Percentiles rank a stretch among this genome's conserved stretches.
These are phyloP conservation scores for Bombus confusus DNA, from an alignment of 1,140 invertebrate genomes.

Conservation along the genomic window DNA sequence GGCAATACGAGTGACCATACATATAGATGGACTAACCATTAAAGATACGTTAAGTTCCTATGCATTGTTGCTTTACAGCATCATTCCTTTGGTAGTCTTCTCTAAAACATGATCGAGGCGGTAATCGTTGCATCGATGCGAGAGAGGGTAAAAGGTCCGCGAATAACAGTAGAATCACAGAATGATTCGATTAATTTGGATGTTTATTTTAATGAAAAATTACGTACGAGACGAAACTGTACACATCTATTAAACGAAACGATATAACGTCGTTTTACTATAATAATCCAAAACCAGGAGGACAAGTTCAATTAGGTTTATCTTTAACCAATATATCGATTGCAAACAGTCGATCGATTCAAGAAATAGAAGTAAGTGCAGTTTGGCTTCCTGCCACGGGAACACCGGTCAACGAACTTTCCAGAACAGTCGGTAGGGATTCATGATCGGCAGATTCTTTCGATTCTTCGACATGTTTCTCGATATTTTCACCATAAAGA, in stretches of 20 bases:
- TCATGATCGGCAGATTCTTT: constrained; percentile 75
- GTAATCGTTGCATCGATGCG: constrained; percentile 61
- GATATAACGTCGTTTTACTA: neutral
- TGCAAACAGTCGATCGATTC: neutral
- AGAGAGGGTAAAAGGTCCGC: constrained; percentile 13
- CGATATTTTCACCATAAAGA: constrained; percentile 87
- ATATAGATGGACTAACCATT: constrained; percentile 68
- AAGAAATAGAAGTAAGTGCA: neutral
- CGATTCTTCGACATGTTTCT: constrained; percentile 82
- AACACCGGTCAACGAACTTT: constrained; percentile 41
- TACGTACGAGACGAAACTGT: constrained; percentile 4
- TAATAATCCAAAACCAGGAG: neutral
- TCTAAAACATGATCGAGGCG: constrained; percentile 69
- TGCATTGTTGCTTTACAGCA: constrained; percentile 54
- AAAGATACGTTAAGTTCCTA: constrained; percentile 52
- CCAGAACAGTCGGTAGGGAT: constrained; percentile 62
- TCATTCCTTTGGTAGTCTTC: constrained; percentile 66
- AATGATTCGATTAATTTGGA: constrained; percentile 19
- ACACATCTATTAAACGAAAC: constrained; percentile 16
- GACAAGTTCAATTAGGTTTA: neutral
- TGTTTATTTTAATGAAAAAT: constrained; percentile 58
- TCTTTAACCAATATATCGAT: no score
- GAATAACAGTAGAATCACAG: constrained; percentile 46
- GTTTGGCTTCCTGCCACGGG: neutral
- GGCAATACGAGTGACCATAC: constrained; percentile 2